Conservation (phyloP, 2,888 invertebrate species). For the Notodonta ziczac region DNA sequence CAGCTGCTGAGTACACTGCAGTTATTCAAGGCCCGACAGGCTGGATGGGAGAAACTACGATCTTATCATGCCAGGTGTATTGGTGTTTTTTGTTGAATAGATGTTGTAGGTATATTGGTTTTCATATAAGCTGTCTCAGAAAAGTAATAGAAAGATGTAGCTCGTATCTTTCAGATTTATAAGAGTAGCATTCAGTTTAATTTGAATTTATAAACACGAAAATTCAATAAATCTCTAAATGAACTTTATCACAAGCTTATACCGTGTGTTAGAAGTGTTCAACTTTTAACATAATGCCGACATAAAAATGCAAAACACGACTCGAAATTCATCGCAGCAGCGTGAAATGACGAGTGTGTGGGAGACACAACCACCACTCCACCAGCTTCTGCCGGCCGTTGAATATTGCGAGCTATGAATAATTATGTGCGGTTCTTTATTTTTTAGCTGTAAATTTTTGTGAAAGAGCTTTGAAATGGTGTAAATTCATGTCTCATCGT, state of each 20-base stretch:
- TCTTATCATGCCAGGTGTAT: no score
- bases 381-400: background rate
- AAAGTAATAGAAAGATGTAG: background rate
- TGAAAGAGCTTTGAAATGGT: background rate
- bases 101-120: no score
- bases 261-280: background rate
- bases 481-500: background rate
- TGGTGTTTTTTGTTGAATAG: no score
- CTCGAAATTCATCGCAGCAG: constrained; percentile 3
- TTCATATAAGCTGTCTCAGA: background rate
- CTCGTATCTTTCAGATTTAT: background rate
- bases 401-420: constrained; percentile 3
- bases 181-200: background rate
- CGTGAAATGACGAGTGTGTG: background rate
- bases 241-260: background rate
- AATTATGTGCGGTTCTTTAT: background rate
- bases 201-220: background rate
- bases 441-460: background rate
- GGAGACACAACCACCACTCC: background rate
- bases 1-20: no score
- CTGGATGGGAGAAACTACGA: no score
- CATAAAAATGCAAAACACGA: constrained; percentile 6
- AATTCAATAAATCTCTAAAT: background rate
- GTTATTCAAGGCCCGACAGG: no score
- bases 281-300: constrained; percentile 2